Evolutionary conservation across 2,797 vertebrate species (phyloP), one percentile per base, ranked within the genome.

Genomic region (Scomberomorus guttatus): DNA sequence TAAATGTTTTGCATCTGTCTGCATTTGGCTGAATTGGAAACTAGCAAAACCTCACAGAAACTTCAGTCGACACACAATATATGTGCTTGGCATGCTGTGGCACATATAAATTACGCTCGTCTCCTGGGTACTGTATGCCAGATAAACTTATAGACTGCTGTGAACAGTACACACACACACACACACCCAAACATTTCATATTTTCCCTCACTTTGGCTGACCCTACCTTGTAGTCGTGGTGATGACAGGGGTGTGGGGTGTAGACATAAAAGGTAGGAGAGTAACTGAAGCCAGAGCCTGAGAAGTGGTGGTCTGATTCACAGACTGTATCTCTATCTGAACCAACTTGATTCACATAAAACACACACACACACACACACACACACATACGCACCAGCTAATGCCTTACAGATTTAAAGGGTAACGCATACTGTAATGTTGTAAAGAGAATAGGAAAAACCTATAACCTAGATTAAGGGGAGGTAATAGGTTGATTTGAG

Each of bases 141-240:
- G 74, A 62, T 69, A 67, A 78, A 83, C 67, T 51, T 63, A 42
- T 50, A 72, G 70, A 55, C 73, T 46, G 20, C 34, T 79, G 37
- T 6, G 1, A 88, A 42, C 4, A 42, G 12, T 42, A 79, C 55
- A 42, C 68, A 81, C 64, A 75, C 71, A 79, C 51, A 72, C 34
- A 72, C 46, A 52, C 51, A 60, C 18, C n/a, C 61, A 73, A 57
- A 65, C 64, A 56, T 76, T 84, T 90, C 39, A 71, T 80, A 75
- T 80, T 80, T 87, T 72, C 75, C 60, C 75, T 90, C 81, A 90
- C 80, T 85, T 81, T 77, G 83, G 78, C 81, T 87, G 67, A 90
- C 71, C 87, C 68, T 73, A n/a, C 44, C 12, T 67, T 60, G 48
- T 46, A 32, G 60, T 68, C 13, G n/a, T 62, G 69, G 74, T 85